phyloP scores from a whole-genome alignment of 2,888 invertebrate genomes.

The Cancer borealis region DNA sequence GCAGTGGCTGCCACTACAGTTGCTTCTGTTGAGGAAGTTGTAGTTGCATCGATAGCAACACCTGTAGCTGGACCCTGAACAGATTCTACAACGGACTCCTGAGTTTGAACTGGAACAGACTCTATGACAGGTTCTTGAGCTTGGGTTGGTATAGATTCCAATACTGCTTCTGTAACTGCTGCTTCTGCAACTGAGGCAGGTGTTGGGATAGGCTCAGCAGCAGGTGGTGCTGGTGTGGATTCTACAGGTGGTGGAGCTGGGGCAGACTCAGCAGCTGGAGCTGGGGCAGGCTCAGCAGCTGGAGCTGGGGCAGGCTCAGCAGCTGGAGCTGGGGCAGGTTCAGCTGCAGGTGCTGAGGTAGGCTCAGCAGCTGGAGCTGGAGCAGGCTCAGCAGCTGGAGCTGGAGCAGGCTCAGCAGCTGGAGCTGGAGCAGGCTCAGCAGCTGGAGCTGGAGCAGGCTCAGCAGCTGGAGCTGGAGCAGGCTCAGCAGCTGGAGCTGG shows the following conservation, averaged over 20 bases:
- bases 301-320: constrained; percentile 32
- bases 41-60: constrained; percentile 53
- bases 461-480: constrained; percentile 34
- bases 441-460: not conserved
- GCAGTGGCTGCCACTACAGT: constrained; percentile 45
- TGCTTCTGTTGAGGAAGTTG: constrained; percentile 51
- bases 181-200: constrained; percentile 27
- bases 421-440: constrained; percentile 2
- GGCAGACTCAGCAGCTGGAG: not conserved
- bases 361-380: constrained; percentile 28
- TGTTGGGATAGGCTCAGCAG: constrained; percentile 46
- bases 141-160: constrained; percentile 29
- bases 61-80: constrained; percentile 54
- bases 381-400: not conserved
- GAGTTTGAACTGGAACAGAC: constrained; percentile 44
- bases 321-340: constrained; percentile 5
- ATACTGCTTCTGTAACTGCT: constrained; percentile 50
- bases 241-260: constrained; percentile 34
- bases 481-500: constrained; percentile 24
- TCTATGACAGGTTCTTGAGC: constrained; percentile 33
- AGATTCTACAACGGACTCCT: constrained; percentile 58
- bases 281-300: not conserved
- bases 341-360: not conserved
- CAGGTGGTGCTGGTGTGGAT: constrained; percentile 54
- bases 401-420: not conserved